phyloP scores from a whole-genome alignment of 2,888 invertebrate genomes.

The Drosophila rubida region DNA sequence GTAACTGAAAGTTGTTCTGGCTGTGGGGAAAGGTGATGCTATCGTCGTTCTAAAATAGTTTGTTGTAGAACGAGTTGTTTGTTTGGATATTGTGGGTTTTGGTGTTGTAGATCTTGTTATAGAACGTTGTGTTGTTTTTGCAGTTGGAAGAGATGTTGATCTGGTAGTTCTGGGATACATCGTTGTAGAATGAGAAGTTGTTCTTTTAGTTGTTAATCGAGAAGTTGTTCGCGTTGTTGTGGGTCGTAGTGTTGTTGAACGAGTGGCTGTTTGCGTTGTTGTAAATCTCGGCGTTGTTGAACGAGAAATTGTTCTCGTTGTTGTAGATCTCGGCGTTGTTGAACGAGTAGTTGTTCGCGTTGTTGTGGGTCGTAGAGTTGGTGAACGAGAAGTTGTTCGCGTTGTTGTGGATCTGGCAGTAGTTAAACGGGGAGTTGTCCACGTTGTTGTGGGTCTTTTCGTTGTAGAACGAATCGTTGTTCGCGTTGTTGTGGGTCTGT shows the following conservation, averaged over 20 bases:
- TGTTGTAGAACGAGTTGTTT: slow-evolving; percentile 13
- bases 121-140: slow-evolving; percentile 11
- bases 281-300: slow-evolving; percentile 14
- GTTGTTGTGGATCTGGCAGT: slow-evolving; percentile 15
- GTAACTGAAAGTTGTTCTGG: slow-evolving; percentile 6
- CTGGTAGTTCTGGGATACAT: slow-evolving; percentile 3
- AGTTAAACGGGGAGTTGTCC: background rate
- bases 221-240: background rate
- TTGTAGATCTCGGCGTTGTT: slow-evolving; percentile 8
- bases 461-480: slow-evolving; percentile 15
- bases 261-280: slow-evolving; percentile 20
- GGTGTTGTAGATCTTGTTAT: slow-evolving; percentile 7
- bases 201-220: background rate
- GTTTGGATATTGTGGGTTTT: background rate
- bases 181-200: slow-evolving; percentile 3
- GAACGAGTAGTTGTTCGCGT: slow-evolving; percentile 11
- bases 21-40: slow-evolving; percentile 17
- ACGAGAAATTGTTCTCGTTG: slow-evolving; percentile 7
- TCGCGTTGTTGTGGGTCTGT: slow-evolving; percentile 10
- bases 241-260: slow-evolving; percentile 1
- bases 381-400: slow-evolving; percentile 5
- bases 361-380: slow-evolving; percentile 10
- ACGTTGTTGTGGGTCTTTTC: background rate
- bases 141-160: slow-evolving; percentile 12
- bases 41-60: slow-evolving; percentile 17